Evolutionary conservation across 2,888 invertebrate species (phyloP), one percentile per base, ranked within the genome.

Genomic region (Cyclophora punctaria): DNA sequence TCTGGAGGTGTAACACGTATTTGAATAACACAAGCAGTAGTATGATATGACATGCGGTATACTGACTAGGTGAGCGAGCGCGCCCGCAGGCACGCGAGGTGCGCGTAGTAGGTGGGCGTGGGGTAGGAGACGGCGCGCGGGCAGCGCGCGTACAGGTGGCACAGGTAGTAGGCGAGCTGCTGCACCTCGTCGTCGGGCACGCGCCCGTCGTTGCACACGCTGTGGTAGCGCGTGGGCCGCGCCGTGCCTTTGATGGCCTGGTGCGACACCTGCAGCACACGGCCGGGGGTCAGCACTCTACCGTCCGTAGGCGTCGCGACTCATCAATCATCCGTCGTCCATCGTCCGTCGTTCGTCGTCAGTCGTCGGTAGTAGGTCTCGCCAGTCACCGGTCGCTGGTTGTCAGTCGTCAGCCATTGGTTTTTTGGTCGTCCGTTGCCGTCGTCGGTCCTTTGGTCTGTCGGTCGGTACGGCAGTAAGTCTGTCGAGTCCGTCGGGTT

Each of bases 91-190:
- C 95, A 96, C n/a, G 94, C 95, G 48, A 96, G 90, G 81, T 96
- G 96, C 7, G 96, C 95, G 77, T 96, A 94, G 80, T 96, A 96
- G 0, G 96, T 96, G 1, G 96, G 96, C 2, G 96, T 94, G 3
- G 96, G 96, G 82, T 96, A 96, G 7, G 95, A 95, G 0, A 96
- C 96, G 42, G 95, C 86, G 65, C 96, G 89, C 58, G 93, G 93
- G 72, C 97, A 97, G 3, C 97, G 91, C 1, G 94, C 91, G 81
- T 95, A 97, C 85, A 96, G 82, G 73, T 97, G 96, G 69, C 97
- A 97, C 46, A 98, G 80, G 71, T 94, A 93, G 79, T 93, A 96
- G 0, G 96, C 93, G 55, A 97, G 73, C 59, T 92, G 89, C 70
- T 97, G 95, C 47, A 97, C 89, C 51, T 94, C 91, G 72, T 96